Evolutionary conservation across 2,888 invertebrate genomes (phyloP), one percentile per base, ranked within the genome.

Genomic region (Maniola hyperantus): DNA sequence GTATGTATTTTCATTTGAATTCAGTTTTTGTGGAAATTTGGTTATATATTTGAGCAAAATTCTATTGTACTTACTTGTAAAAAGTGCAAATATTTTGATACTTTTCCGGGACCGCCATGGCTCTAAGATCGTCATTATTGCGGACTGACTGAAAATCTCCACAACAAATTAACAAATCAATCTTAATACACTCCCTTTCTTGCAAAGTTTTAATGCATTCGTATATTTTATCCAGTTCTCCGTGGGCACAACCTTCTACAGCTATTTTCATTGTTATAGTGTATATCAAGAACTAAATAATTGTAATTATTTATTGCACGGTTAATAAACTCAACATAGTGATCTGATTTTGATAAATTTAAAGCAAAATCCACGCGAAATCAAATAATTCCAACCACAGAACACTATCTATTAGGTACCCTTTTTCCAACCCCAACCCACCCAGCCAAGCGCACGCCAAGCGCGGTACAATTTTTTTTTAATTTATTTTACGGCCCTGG

Each of bases 121-220:
- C 97, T 71, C 94, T 91, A 46, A 99, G 88, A 86, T 99, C 99
- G 58, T 94, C 94, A 75, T 94, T 92, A 91, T 99, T 99, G 68
- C 99, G 94, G 0, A 98, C 97, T 0, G 99, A 94, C 92, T 99
- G 99, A 86, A 99, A 99, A 89, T 99, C 99, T 0, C 99, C 99
- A 86, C 99, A 99, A 80, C 99, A 99, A 69, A 99, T 95, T 42
- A 99, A 89, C 65, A 99, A 92, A 89, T 99, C 99, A 55, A 99
- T 94, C 87, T 97, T 97, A 64, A 96, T 94, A 20, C 93, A 93
- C 76, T 96, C 94, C 74, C 94, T 91, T 73, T 94, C 93, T 89
- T 99, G 97, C 69, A 98, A 90, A 70, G 94, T 92, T 74, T 94
- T 91, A 64, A 99, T 93, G 0, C 97, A 95, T 69, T 97, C 96